phyloP scores from a whole-genome alignment of 2,888 invertebrate genomes.

The Perizoma affinitatum region DNA sequence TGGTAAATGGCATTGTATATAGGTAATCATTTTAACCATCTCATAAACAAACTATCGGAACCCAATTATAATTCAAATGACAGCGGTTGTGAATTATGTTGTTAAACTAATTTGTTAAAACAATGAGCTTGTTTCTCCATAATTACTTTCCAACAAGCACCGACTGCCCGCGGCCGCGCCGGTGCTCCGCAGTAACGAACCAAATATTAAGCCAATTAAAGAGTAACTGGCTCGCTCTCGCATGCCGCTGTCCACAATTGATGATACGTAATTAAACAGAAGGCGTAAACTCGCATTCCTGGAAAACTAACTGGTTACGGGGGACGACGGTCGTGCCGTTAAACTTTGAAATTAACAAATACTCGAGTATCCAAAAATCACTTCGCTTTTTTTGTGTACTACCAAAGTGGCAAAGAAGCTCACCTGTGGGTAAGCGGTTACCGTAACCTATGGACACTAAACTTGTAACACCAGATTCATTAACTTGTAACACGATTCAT shows the following conservation, averaged over 20 bases:
- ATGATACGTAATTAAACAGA: conserved; percentile 28
- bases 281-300: not conserved
- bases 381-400: no score
- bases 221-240: conserved; percentile 16
- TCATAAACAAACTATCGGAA: conserved; percentile 7
- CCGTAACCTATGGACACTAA: no score
- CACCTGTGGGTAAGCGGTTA: no score
- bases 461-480: no score
- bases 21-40: not conserved
- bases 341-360: not conserved
- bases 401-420: no score
- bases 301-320: conserved; percentile 1
- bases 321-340: not conserved
- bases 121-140: conserved; percentile 17
- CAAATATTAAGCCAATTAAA: conserved; percentile 22
- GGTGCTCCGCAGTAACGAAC: conserved; percentile 13
- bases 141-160: conserved; percentile 14
- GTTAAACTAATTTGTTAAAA: conserved; percentile 14
- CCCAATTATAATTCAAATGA: conserved; percentile 5
- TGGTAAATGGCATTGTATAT: no score
- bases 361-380: no score
- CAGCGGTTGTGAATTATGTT: conserved; percentile 9
- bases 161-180: not conserved
- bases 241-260: conserved; percentile 24
- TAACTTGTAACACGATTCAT: no score